Evolutionary conservation across 2,888 invertebrate genomes (phyloP).

Genomic region (Caenorhabditis sp.): DNA sequence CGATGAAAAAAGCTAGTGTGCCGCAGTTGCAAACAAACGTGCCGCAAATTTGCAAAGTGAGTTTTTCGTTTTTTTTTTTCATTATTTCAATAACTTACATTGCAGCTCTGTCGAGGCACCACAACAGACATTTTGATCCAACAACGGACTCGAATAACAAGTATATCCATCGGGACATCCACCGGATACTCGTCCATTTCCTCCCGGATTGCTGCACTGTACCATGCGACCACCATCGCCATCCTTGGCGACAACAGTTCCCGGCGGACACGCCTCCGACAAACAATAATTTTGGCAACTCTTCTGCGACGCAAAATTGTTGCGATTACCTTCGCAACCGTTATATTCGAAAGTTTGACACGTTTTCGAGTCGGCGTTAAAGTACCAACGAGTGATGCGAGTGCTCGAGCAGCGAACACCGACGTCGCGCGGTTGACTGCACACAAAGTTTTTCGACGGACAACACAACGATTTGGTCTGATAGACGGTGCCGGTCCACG

Average conservation of each 20-base stretch:
- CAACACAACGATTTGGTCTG: conserved; percentile 69
- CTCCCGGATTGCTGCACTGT: conserved; percentile 64
- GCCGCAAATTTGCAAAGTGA: no score
- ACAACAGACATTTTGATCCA: conserved; percentile 70
- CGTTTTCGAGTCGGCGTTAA: conserved; percentile 68
- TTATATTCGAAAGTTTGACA: conserved; percentile 69
- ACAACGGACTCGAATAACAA: conserved; percentile 64
- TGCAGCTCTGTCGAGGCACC: conserved; percentile 67
- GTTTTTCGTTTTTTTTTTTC: no score
- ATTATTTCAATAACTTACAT: conserved; percentile 48
- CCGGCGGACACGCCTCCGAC: conserved; percentile 68
- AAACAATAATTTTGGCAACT: conserved; percentile 70
- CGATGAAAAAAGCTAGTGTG: no score
- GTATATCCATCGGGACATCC: conserved; percentile 70
- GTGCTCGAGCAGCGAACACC: conserved; percentile 61
- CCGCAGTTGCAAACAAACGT: no score
- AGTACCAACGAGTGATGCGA: conserved; percentile 66
- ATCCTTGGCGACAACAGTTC: conserved; percentile 68
- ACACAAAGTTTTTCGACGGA: conserved; percentile 70
- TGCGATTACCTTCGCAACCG: conserved; percentile 70
- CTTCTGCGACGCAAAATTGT: conserved; percentile 69
- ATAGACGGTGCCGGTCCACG: conserved; percentile 67
- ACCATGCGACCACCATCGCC: conserved; percentile 61
- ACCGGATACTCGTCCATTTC: conserved; percentile 60
- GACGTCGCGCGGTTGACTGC: conserved; percentile 65